Base-by-base conservation (phyloP, 2,797 vertebrate genomes). In the Scolopax bukidnonensis region DNA sequence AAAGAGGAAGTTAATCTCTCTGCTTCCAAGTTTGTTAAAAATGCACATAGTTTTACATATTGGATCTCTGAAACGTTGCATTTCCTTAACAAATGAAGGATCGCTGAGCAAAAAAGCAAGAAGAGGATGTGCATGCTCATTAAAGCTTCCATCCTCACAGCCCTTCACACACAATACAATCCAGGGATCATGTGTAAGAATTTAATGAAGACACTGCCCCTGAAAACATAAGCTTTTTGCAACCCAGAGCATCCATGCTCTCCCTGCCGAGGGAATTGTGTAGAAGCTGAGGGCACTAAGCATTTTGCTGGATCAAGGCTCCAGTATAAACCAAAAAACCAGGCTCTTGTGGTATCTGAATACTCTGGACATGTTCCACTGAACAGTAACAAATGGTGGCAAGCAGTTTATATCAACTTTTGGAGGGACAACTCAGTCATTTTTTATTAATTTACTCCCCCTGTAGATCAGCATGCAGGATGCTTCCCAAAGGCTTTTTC, bases 1-100 rank as follows among this genome's bases (percentile, higher is more conserved):
- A 68, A 95, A 93, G 32, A 57, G 60, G 53, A 57, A 92, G 54
- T 91, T 84, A 94, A 96, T 95, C 79, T 96, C 84, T 30, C 5
- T 61, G 67, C 51, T 85, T 86, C 47, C 0, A 4, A 81, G 23
- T 93, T 96, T 61, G 79, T 93, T 93, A 91, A 96, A 92, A 97
- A 96, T 89, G 81, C 57, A 92, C 56, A 56, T n/a, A 93, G 80
- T 41, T 95, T 51, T 88, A 92, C 40, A 64, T 54, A 80, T 27
- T 82, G 65, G 76, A 97, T 90, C 40, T 73, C 60, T n/a, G 84
- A 89, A 93, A 94, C 27, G 15, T 25, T 15, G 4, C 10, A 47
- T n/a, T 63, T 65, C 38, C 64, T 77, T 45, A 83, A 65, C 13
- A 69, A 87, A 76, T 23, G 57, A 68, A 68, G 15, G 41, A 87